Base-by-base conservation (phyloP, 2,113 vertebrate species). In the Pseudorhombus dupliciocellatus region DNA sequence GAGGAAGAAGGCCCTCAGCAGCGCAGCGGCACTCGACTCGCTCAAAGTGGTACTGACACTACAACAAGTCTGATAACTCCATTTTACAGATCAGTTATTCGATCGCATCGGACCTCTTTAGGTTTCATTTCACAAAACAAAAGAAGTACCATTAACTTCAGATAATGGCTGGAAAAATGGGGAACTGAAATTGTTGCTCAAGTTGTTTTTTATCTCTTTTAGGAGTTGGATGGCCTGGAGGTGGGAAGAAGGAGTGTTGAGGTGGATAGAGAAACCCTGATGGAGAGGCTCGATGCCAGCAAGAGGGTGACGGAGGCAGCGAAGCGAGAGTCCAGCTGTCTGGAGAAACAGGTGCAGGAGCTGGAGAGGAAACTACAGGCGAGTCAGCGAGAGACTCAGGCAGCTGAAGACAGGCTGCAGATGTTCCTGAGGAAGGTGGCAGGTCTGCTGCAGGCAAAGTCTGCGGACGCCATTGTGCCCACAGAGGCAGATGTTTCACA, bases 211-310 rank as follows among this genome's bases (percentile, higher is more conserved):
- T 5, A n/a, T 64, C 2, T 46, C 58, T 75, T 75, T 77, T 70
- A 97, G 97, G 95, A 96, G 83, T 78, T 96, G 59, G 92, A 95
- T 21, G 83, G 69, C 0, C 66, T 92, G 58, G 0, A 69, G 16
- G 61, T 77, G 78, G 88, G 83, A 11, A 95, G 86, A 66, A 89
- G 87, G 66, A 87, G 53, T 74, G 87, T 94, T 21, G 95, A 96
- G 73, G 75, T 70, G 53, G 94, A 96, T 82, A 92, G 83, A 46
- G 90, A 86, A 74, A 84, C 70, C 44, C 90, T 96, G 3, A 85
- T 84, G 64, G 93, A 93, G 48, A 92, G 92, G 60, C 69, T 98
- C 21, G 76, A 90, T 52, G 90, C 92, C 22, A 91, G 83, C 18
- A 93, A 93, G 84, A 88, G 84, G 57, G 92, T 89, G 65, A 94